Percentiles rank a stretch among this genome's conserved stretches.
phyloP scores from a whole-genome alignment of 37 sponge, comb jelly and placozoan species.

The Ianthella basta region DNA sequence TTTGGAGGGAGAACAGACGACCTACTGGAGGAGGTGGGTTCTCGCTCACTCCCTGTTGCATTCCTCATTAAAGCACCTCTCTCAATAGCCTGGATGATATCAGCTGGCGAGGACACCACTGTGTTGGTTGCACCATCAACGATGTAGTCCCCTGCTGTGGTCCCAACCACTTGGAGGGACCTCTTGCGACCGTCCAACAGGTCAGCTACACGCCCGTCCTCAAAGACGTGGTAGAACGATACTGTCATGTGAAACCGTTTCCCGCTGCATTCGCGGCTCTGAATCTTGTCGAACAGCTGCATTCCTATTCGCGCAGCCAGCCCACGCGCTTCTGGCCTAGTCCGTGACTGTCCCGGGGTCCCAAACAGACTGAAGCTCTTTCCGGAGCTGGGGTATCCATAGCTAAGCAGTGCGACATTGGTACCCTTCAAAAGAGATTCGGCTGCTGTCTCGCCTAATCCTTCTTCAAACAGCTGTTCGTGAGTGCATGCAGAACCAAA shows the following conservation, averaged over 20 bases:
- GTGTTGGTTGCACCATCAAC: constrained; percentile 41
- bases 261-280: not conserved
- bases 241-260: constrained; percentile 10
- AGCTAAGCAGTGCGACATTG: constrained; percentile 36
- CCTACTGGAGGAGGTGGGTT: not conserved
- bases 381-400: constrained; percentile 54
- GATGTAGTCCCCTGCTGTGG: not conserved
- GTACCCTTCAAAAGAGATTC: not conserved
- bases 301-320: constrained; percentile 40
- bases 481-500: constrained; percentile 14
- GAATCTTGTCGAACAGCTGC: constrained; percentile 35
- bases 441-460: constrained; percentile 12
- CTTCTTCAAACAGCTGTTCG: constrained; percentile 34
- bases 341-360: constrained; percentile 52
- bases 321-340: constrained; percentile 57
- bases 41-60: constrained; percentile 57
- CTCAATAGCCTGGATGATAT: constrained; percentile 50
- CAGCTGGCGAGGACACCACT: constrained; percentile 34
- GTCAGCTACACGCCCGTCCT: constrained; percentile 64
- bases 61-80: constrained; percentile 68
- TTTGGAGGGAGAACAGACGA: not conserved
- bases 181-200: constrained; percentile 60
- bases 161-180: constrained; percentile 17
- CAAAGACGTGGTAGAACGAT: constrained; percentile 63
- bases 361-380: constrained; percentile 65